Conservation (phyloP, 2,888 invertebrate genomes). For the Mechanitis messenoides region DNA sequence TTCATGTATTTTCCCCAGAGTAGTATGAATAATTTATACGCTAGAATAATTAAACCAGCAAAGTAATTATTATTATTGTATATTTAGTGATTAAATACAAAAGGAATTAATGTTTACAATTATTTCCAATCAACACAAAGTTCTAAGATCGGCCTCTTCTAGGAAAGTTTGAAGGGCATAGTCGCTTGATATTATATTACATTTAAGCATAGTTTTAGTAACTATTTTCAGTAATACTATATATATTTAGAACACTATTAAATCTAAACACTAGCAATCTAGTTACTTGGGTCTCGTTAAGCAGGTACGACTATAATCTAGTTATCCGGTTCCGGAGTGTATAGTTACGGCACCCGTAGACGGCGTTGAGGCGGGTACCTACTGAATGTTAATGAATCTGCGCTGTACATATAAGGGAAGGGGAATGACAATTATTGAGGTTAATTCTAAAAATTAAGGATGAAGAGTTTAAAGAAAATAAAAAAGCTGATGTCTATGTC, state of each 20-base stretch:
- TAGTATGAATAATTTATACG: not conserved
- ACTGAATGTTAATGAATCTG: conserved; percentile 7
- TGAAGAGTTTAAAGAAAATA: too few relatives aligned
- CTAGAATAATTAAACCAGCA: conserved; percentile 2
- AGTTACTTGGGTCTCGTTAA: conserved; percentile 42
- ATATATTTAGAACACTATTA: conserved; percentile 17
- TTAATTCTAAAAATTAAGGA: too few relatives aligned
- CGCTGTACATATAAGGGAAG: not conserved
- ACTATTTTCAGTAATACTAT: not conserved
- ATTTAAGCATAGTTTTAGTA: conserved; percentile 1
- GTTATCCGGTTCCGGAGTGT: conserved; percentile 35
- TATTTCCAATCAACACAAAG: not conserved
- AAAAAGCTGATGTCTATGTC: too few relatives aligned
- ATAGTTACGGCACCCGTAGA: conserved; percentile 21
- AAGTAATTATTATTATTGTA: conserved; percentile 3
- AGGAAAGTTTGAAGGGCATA: not conserved
- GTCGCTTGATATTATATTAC: too few relatives aligned
- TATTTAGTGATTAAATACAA: not conserved
- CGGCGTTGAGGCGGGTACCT: conserved; percentile 10
- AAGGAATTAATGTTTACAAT: not conserved
- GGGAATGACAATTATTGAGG: too few relatives aligned
- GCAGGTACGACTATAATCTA: conserved; percentile 43
- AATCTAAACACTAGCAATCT: conserved; percentile 25
- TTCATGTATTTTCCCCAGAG: conserved; percentile 1
- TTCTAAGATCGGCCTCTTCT: not conserved